These are phyloP conservation scores for Cirrhinus molitorella DNA, from an alignment of 2,797 vertebrate genomes.

Conservation along the genomic window DNA sequence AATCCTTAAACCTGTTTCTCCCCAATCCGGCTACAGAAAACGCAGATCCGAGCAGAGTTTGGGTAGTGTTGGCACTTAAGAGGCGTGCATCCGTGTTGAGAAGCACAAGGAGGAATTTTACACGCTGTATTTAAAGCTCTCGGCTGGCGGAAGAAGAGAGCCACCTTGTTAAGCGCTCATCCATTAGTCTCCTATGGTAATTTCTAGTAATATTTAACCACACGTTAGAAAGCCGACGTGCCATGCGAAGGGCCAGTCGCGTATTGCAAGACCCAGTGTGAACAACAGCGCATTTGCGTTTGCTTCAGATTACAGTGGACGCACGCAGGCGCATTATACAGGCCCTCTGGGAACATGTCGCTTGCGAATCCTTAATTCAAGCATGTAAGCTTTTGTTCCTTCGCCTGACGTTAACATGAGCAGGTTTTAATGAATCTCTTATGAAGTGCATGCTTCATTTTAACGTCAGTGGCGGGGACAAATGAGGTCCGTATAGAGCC, in stretches of 20 bases:
- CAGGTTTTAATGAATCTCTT: slow-evolving; percentile 36
- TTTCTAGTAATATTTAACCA: slow-evolving; percentile 63
- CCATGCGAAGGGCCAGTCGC: slow-evolving; percentile 11
- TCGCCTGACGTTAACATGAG: slow-evolving; percentile 13
- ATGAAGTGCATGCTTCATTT: slow-evolving; percentile 20
- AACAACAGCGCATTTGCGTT: slow-evolving; percentile 23
- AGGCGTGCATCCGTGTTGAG: background rate
- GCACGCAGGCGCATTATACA: slow-evolving; percentile 25
- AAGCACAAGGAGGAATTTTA: background rate
- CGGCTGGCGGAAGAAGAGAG: slow-evolving; percentile 18
- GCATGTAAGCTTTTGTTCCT: slow-evolving; percentile 44
- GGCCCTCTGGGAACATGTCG: slow-evolving; percentile 23
- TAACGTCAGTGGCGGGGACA: background rate
- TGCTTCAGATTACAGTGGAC: slow-evolving; percentile 32
- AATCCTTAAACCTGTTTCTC: slow-evolving; percentile 12
- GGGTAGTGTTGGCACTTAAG: background rate
- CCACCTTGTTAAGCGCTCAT: slow-evolving; percentile 60
- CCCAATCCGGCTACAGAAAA: background rate
- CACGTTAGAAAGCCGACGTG: slow-evolving; percentile 27
- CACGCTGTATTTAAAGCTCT: slow-evolving; percentile 39
- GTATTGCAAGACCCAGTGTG: slow-evolving; percentile 37
- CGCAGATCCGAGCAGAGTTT: background rate
- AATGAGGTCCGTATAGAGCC: slow-evolving; percentile 23
- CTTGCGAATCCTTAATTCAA: slow-evolving; percentile 51
- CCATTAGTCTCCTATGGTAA: slow-evolving; percentile 49